Conservation (phyloP, 2,113 vertebrate genomes). For the Numida meleagris region DNA sequence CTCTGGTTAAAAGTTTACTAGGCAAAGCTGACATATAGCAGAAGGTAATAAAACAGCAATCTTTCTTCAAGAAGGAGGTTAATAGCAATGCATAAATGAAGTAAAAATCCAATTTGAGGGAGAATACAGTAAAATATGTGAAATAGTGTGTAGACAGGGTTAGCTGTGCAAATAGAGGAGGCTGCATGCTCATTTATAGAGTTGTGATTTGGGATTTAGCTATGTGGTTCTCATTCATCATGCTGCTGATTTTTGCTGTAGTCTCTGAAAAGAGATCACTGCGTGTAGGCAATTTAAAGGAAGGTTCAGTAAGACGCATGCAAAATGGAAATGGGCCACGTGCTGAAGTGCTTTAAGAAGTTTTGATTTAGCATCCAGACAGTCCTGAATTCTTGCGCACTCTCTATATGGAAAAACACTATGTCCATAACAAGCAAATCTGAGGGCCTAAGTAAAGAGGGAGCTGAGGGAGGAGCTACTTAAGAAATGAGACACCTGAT, state of each 20-base stretch:
- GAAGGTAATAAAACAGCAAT: background rate
- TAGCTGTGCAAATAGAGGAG: background rate
- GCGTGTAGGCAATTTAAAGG: background rate
- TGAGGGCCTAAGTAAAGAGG: background rate
- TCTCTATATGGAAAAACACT: background rate
- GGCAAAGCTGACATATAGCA: background rate
- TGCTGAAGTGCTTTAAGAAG: background rate
- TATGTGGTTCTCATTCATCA: background rate
- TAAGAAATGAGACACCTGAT: background rate
- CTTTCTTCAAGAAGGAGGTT: background rate
- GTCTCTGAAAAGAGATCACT: background rate
- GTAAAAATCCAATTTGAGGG: background rate
- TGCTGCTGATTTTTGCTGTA: background rate
- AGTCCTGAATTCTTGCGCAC: background rate
- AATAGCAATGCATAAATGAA: background rate
- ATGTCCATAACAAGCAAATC: background rate
- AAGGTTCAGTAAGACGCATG: background rate
- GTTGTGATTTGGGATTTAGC: background rate
- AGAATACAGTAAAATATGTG: background rate
- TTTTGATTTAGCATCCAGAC: background rate
- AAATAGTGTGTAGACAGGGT: background rate
- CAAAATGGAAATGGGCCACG: background rate
- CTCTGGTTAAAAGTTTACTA: background rate
- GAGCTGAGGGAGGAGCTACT: background rate
- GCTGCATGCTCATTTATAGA: background rate